Evolutionary conservation across 2,888 invertebrate species (phyloP), one percentile per base, ranked within the genome.

Genomic region (Pyrrhosoma nymphula): DNA sequence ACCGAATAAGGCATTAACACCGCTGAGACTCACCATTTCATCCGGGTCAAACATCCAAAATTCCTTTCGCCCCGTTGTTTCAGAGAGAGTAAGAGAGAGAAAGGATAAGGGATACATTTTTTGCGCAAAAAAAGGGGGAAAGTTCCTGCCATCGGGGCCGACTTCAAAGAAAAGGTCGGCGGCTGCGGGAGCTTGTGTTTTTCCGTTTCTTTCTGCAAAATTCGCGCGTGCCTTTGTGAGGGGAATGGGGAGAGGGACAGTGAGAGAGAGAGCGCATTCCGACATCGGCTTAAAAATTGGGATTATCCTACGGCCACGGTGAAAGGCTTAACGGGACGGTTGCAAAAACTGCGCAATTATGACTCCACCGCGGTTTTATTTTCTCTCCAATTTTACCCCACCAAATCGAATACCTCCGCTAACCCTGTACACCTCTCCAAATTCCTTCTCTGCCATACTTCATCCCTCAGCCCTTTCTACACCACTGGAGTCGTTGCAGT

Each of bases 291-390:
- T 35, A 35, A 82, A 82, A 82, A 8, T 47, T 35, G 35, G 82
- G 82, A 82, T 82, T 82, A 82, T 26, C 23, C 82, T 35, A 8
- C 1, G 69, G 20, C 18, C 69, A 26, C 69, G 69, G 12, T 60
- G 20, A 60, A 60, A 60, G 60, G 60, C 60, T 47, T 12, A n/a
- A 20, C 60, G 60, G 14, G 82, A 82, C 16, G 82, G 14, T 35
- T 26, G 69, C 69, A 82, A 82, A 82, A 82, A 82, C 35, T 14
- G 82, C 35, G 82, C 82, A 35, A 82, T 82, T 82, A 82, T 82
- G 69, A 47, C 47, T 12, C 18, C 35, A 35, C 35, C 47, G 47
- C 47, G 47, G 2, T 47, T 47, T 14, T 14, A 2, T 82, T 82
- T 3, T 12, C 47, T 47, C 16, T n/a, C 0, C 35, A 60, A 14